Conservation (phyloP, 2,797 vertebrate genomes). For the Sebastolobus alascanus region DNA sequence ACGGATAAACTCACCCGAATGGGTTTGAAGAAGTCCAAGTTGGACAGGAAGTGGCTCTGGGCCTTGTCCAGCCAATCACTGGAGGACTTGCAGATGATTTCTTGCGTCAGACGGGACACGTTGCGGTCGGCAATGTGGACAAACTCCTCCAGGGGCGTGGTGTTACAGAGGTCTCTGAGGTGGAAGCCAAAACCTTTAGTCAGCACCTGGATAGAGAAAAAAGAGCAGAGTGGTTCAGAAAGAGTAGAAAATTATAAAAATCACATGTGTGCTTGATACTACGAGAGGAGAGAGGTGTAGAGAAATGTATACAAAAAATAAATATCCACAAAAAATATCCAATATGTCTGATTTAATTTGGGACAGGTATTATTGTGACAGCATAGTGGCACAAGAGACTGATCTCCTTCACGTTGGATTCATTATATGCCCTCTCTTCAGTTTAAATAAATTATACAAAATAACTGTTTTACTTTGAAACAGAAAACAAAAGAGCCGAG, state of each 20-base stretch:
- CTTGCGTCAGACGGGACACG: conserved; percentile 79
- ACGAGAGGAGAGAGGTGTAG: not conserved
- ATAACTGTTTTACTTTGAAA: too few relatives aligned
- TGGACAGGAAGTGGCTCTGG: conserved; percentile 88
- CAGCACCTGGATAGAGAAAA: conserved; percentile 85
- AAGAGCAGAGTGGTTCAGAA: not conserved
- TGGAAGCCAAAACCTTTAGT: conserved; percentile 92
- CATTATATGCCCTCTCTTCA: too few relatives aligned
- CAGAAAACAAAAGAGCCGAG: not conserved
- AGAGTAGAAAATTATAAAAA: not conserved
- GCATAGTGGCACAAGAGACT: not conserved
- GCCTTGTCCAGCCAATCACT: conserved; percentile 87
- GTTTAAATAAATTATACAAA: too few relatives aligned
- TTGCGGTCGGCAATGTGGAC: conserved; percentile 86
- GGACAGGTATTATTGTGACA: not conserved
- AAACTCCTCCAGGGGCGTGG: conserved; percentile 86
- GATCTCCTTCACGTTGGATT: not conserved
- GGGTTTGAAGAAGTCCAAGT: conserved; percentile 93
- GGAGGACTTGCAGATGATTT: conserved; percentile 90
- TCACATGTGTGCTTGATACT: not conserved
- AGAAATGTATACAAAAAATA: not conserved
- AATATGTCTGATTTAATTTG: not conserved
- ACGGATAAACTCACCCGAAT: conserved; percentile 84
- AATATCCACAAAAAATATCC: not conserved
- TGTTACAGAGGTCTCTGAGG: conserved; percentile 90